Conservation (phyloP, 2,113 vertebrate species). For the Thunnus maccoyii region DNA sequence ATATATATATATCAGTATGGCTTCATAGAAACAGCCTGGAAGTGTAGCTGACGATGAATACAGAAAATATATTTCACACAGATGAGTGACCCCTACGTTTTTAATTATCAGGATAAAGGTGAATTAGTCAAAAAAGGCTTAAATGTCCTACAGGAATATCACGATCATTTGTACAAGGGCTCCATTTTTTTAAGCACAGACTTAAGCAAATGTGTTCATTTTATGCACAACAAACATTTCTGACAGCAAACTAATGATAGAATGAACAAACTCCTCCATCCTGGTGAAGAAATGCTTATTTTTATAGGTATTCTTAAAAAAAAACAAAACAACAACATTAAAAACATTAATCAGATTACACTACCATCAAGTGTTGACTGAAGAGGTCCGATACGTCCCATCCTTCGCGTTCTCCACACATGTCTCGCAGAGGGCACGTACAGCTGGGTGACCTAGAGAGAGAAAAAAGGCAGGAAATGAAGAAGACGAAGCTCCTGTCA, state of each 20-base stretch:
- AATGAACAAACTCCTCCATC: no score
- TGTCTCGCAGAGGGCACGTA: slow-evolving; percentile 96
- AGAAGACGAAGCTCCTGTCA: background rate
- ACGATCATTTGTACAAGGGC: background rate
- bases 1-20: background rate
- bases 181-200: no score
- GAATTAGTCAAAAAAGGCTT: background rate
- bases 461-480: slow-evolving; percentile 13
- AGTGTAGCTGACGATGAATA: slow-evolving; percentile 5
- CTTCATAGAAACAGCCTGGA: no score
- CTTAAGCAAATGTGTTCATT: background rate
- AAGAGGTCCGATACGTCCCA: slow-evolving; percentile 96
- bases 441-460: slow-evolving; percentile 93
- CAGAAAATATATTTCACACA: background rate
- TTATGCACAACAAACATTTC: background rate
- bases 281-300: no score
- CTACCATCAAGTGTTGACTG: slow-evolving; percentile 96
- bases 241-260: no score
- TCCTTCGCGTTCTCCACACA: slow-evolving; percentile 94
- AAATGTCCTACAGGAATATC: background rate
- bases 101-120: background rate
- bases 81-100: background rate
- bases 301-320: no score
- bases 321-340: background rate
- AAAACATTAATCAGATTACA: background rate